Evolutionary conservation across 1,140 invertebrate genomes (phyloP).

Genomic region (Cherax quadricarinatus): DNA sequence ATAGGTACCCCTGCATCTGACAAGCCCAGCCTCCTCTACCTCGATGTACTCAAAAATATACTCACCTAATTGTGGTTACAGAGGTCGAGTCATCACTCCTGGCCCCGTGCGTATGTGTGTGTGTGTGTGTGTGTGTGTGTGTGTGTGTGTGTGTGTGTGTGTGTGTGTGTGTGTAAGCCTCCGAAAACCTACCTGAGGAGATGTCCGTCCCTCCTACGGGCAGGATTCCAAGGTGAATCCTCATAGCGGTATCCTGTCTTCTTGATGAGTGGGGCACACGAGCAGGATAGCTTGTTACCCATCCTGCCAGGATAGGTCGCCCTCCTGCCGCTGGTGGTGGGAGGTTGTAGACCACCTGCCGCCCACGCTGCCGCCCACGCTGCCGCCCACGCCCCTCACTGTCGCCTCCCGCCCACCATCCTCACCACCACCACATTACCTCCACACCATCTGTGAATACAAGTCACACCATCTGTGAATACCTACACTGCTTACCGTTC

Average conservation of each 20-base stretch:
- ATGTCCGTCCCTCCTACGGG: constrained; percentile 91
- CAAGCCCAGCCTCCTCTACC: too few species aligned
- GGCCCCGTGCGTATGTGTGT: too few species aligned
- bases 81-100: too few species aligned
- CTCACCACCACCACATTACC: constrained; percentile 15
- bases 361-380: too few species aligned
- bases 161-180: too few species aligned
- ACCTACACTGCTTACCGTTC: too few species aligned
- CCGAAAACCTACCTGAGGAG: constrained; percentile 86
- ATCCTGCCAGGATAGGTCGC: constrained; percentile 78
- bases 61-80: too few species aligned
- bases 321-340: not conserved
- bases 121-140: too few species aligned
- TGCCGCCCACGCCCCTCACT: not conserved
- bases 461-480: not conserved
- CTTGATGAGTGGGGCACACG: constrained; percentile 94
- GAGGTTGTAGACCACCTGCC: not conserved
- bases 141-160: too few species aligned
- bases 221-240: constrained; percentile 86
- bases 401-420: constrained; percentile 12
- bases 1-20: too few species aligned
- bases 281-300: constrained; percentile 97
- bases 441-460: not conserved
- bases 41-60: too few species aligned
- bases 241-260: constrained; percentile 90